Conservation (phyloP, 2,113 vertebrate species). For the Ahaetulla prasina region DNA sequence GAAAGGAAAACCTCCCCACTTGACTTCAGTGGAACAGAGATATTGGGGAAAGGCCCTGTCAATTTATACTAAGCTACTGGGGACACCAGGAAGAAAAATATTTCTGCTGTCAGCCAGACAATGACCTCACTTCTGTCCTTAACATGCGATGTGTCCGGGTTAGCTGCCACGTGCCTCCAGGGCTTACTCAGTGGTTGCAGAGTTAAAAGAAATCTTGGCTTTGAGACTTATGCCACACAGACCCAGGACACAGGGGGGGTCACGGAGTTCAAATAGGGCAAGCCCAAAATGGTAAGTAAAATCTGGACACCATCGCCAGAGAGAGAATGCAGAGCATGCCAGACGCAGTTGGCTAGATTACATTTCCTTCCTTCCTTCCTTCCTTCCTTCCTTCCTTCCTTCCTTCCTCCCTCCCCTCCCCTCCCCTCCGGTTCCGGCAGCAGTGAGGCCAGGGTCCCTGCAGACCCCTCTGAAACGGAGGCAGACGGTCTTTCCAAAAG, state of each 20-base stretch:
- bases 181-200: neutral
- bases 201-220: neutral
- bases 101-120: neutral
- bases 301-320: neutral
- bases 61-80: neutral
- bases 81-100: neutral
- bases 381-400: neutral
- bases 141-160: neutral
- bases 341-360: neutral
- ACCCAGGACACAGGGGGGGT: neutral
- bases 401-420: neutral
- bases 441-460: neutral
- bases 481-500: neutral
- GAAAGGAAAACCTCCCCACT: neutral
- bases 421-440: neutral
- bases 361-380: neutral
- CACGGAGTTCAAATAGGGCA: neutral
- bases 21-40: neutral
- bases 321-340: neutral
- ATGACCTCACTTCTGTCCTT: neutral
- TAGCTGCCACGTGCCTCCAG: neutral
- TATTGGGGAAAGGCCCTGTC: neutral
- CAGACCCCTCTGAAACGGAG: neutral
- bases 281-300: too few relatives aligned
- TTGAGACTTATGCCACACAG: fast-evolving